Percentiles rank a stretch among this genome's conserved stretches.
phyloP scores from a whole-genome alignment of 2,888 invertebrate genomes.

The Tipula helvola region DNA sequence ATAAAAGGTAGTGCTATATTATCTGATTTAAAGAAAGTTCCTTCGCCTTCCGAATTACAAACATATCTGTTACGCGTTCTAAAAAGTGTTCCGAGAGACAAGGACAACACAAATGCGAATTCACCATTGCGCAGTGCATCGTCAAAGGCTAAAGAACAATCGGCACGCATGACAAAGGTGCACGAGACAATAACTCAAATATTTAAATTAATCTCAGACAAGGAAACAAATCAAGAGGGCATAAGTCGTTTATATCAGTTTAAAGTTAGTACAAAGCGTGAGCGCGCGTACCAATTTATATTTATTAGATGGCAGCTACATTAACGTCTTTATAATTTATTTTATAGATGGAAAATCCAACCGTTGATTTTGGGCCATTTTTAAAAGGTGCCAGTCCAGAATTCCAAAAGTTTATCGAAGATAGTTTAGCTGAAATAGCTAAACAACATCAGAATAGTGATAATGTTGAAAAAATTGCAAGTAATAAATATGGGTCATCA shows the following conservation, averaged over 20 bases:
- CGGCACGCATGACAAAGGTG: constrained; percentile 35
- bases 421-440: constrained; percentile 34
- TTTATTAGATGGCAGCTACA: not conserved
- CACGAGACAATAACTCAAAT: constrained; percentile 81
- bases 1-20: constrained; percentile 73
- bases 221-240: constrained; percentile 74
- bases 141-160: constrained; percentile 26
- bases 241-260: constrained; percentile 39
- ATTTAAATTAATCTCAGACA: constrained; percentile 80
- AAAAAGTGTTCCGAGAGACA: constrained; percentile 47
- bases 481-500: not conserved
- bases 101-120: constrained; percentile 30
- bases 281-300: too few relatives aligned
- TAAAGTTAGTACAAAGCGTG: constrained; percentile 23
- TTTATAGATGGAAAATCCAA: constrained; percentile 31
- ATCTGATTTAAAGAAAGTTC: constrained; percentile 63
- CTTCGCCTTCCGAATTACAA: constrained; percentile 71
- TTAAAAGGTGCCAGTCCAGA: constrained; percentile 33
- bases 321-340: not conserved
- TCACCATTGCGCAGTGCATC: constrained; percentile 26
- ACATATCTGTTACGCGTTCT: constrained; percentile 71
- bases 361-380: constrained; percentile 32
- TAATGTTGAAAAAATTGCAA: not conserved
- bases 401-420: constrained; percentile 35
- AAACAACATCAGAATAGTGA: constrained; percentile 20